Base-by-base conservation (phyloP, 2,888 invertebrate genomes). In the Drosophila gaucha region DNA sequence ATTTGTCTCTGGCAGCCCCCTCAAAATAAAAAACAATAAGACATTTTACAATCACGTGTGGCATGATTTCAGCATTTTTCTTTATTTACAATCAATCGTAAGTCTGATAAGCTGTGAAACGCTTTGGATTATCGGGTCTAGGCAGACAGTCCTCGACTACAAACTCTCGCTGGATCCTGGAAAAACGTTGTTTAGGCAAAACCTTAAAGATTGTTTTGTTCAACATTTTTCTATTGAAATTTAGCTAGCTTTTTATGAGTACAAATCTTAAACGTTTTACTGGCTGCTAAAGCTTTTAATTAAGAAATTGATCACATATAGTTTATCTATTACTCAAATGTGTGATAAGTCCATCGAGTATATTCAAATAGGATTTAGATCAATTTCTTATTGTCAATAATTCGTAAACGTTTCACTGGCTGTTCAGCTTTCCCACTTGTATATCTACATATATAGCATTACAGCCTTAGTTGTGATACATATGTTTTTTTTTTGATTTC, bases 1-100 rank as follows among this genome's bases (percentile, higher is more conserved):
- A 74, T 74, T 22, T 52, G 43, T 60, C 44, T 64, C 44, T 31
- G 47, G 39, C 50, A 51, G 44, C 35, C 51, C 72, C 60, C 56
- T 50, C 24, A 9, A 14, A 24, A 24, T 51, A 24, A 54, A 51
- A 62, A 58, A 46, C 51, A 44, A 24, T 24, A 12, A 20, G 36
- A 8, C 38, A 41, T 46, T 43, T 47, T 46, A 50, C 24, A 60
- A 60, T 65, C 62, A 58, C 43, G 38, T 38, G 46, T 47, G n/a
- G 47, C 41, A 58, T 66, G 60, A 75, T 38, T 54, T 57, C 26
- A 60, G 22, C 52, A 54, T 2, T 46, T 74, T 57, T 22, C 16
- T 28, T 56, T 20, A 22, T 43, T 41, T 24, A 60, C 10, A 59
- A 36, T 39, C 54, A 36, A 36, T 10, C 20, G 9, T 9, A 31